Base-by-base conservation (phyloP, 2,797 vertebrate species). In the Schizopygopsis malacanthus region DNA sequence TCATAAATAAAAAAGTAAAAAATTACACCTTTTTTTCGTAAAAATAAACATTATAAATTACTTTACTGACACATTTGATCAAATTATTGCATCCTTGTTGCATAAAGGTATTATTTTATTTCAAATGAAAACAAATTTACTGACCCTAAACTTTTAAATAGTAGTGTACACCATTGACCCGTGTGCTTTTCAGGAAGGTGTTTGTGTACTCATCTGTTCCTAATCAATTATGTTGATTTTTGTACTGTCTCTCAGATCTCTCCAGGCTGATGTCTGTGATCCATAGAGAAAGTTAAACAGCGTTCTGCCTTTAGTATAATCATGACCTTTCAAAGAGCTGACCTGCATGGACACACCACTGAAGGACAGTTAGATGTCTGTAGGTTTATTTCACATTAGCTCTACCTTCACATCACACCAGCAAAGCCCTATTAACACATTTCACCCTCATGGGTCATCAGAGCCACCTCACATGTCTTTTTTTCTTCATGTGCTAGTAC, bases 391-490 rank as follows among this genome's bases (percentile, higher is more conserved):
- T 93, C 89, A 85, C 91, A 92, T 93, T 89, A 93, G 90, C 90
- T 86, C 87, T 86, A 91, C 90, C 73, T 79, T 88, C 88, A 90
- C 89, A 89, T 90, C 90, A 89, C 87, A 87, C 89, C 89, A 84
- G 92, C 89, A 81, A 92, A 89, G 86, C 88, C 89, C 90, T 89
- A 92, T 93, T 93, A 92, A 94, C 91, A 92, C 90, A 69, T 87
- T 85, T 94, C 92, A 93, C 93, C 91, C 94, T 94, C 93, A 95
- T 90, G 90, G 94, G 91, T 94, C 93, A 93, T 28, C 90, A 90
- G 90, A 85, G 87, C 88, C 81, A 87, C 90, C 88, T 70, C n/a
- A 33, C 20, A 39, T 8, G 39, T 4, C 82, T 82, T 89, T 83
- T 43, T 43, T 33, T 50, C n/a, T n/a, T 41, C 41, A 33, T 72